Evolutionary conservation across 2,113 vertebrate genomes (phyloP).

Genomic region (Bambusicola thoracicus): DNA sequence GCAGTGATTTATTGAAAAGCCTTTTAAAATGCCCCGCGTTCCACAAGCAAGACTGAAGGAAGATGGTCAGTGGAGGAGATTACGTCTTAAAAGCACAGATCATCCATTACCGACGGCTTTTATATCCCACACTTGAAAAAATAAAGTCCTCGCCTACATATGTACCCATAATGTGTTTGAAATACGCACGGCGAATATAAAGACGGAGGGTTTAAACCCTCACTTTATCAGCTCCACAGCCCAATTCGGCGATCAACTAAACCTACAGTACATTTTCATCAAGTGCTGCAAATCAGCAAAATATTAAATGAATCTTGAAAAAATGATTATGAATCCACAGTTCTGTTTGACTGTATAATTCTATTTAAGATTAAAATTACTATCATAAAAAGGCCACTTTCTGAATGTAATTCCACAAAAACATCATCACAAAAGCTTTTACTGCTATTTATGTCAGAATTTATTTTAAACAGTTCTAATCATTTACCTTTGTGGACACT

Average conservation of each 20-base stretch:
- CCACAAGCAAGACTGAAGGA: conserved; percentile 66
- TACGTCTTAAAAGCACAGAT: conserved; percentile 73
- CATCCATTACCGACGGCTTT: conserved; percentile 69
- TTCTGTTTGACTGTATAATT: conserved; percentile 95
- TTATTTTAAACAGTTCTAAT: conserved; percentile 99
- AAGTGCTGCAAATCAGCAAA: conserved; percentile 90
- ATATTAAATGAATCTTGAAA: conserved; percentile 91
- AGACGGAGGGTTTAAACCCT: conserved; percentile 76
- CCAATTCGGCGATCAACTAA: conserved; percentile 86
- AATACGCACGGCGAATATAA: conserved; percentile 65
- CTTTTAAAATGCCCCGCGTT: conserved; percentile 64
- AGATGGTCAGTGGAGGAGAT: conserved; percentile 70
- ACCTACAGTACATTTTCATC: conserved; percentile 88
- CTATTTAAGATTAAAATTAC: conserved; percentile 98
- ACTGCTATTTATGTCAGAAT: conserved; percentile 99
- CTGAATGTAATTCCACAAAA: conserved; percentile 97
- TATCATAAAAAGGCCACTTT: conserved; percentile 99
- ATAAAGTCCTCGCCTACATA: conserved; percentile 35
- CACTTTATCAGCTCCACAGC: conserved; percentile 78
- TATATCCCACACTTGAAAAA: conserved; percentile 57
- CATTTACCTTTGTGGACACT: conserved; percentile 99
- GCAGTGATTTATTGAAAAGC: conserved; percentile 65
- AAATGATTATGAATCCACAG: conserved; percentile 88
- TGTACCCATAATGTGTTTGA: conserved; percentile 66
- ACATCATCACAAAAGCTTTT: conserved; percentile 92